These are phyloP conservation scores for Charaxes varanes DNA, from an alignment of 1,140 invertebrate genomes.

Conservation along the genomic window DNA sequence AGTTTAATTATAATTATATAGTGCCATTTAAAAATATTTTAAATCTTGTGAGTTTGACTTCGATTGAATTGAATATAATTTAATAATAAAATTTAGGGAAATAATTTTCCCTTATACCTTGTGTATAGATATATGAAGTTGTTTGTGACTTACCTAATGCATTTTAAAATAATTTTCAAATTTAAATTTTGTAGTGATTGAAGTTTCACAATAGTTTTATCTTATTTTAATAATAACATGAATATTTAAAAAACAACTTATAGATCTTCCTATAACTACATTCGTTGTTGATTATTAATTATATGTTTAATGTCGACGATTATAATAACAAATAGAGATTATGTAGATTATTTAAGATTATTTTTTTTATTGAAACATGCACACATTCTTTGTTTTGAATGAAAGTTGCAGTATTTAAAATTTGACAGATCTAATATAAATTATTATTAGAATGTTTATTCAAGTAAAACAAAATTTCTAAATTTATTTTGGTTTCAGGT, in stretches of 20 bases:
- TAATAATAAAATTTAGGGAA: too few relatives aligned
- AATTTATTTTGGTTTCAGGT: too few relatives aligned
- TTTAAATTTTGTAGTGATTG: too few relatives aligned
- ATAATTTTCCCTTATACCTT: not conserved
- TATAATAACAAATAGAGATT: not conserved
- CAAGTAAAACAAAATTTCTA: too few relatives aligned
- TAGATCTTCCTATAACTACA: conserved; percentile 6
- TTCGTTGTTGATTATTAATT: conserved; percentile 5
- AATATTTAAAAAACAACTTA: not conserved
- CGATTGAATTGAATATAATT: conserved; percentile 8
- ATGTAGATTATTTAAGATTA: conserved; percentile 5
- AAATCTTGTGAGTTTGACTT: conserved; percentile 6
- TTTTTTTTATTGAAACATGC: too few relatives aligned
- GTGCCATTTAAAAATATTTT: conserved; percentile 25
- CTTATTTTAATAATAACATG: too few relatives aligned
- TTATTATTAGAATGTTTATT: too few relatives aligned
- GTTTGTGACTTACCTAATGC: not conserved
- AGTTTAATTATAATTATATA: conserved; percentile 16
- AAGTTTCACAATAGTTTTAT: too few relatives aligned
- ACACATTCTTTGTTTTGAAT: too few relatives aligned
- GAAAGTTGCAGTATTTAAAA: too few relatives aligned
- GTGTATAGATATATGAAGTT: not conserved
- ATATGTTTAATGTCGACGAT: conserved; percentile 1
- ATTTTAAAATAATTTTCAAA: too few relatives aligned
- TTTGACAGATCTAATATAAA: too few relatives aligned